Evolutionary conservation across 2,797 vertebrate genomes (phyloP).

Genomic region (Myoxocephalus aenaeus): DNA sequence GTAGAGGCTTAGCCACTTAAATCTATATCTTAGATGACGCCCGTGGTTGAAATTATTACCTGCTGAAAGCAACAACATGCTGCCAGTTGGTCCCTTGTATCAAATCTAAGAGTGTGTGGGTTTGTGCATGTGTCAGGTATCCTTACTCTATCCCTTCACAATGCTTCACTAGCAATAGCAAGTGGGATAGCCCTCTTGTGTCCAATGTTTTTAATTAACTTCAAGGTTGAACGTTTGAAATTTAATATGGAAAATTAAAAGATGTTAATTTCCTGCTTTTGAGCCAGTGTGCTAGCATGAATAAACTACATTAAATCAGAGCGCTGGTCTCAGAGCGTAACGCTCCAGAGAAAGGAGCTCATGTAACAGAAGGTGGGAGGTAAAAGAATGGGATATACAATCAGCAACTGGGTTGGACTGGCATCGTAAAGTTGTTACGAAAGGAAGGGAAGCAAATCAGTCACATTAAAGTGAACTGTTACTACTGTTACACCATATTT

Average conservation of each 20-base stretch:
- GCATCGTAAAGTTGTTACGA: constrained; percentile 22
- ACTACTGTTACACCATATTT: not conserved
- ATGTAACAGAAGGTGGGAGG: constrained; percentile 31
- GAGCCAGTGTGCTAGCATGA: constrained; percentile 74
- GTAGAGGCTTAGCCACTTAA: constrained; percentile 51
- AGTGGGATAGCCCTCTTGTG: constrained; percentile 53
- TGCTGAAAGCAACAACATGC: constrained; percentile 47
- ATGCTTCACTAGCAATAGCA: constrained; percentile 32
- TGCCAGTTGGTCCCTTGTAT: constrained; percentile 33
- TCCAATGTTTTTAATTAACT: constrained; percentile 85
- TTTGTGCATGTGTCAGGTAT: constrained; percentile 43
- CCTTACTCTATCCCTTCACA: constrained; percentile 16
- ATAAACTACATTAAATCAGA: constrained; percentile 81
- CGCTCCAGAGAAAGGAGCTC: constrained; percentile 42
- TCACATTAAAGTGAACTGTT: constrained; percentile 14
- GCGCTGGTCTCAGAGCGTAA: constrained; percentile 62
- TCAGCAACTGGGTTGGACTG: constrained; percentile 37
- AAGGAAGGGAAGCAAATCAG: constrained; percentile 20
- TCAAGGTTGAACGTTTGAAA: constrained; percentile 85
- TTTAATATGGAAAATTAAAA: constrained; percentile 87
- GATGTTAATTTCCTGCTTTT: constrained; percentile 84
- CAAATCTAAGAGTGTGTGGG: constrained; percentile 32
- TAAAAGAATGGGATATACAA: constrained; percentile 32
- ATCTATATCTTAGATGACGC: constrained; percentile 55
- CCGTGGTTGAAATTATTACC: constrained; percentile 62